Base-by-base conservation (phyloP, 1,140 invertebrate genomes). In the Zaprionus tsacasi region DNA sequence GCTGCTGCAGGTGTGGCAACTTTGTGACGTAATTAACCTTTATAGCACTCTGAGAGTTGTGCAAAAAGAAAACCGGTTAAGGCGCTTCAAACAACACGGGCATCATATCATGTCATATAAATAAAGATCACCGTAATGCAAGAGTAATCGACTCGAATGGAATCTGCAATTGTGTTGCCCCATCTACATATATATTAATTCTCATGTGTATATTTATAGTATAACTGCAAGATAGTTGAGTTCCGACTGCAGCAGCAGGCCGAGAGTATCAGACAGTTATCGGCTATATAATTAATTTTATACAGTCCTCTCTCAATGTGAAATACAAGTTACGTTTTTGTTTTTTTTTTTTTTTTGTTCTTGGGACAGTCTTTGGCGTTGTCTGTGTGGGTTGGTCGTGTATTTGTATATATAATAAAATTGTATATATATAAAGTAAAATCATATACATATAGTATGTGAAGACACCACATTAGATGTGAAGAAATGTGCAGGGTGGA, bases 61-160 rank as follows among this genome's bases (percentile, higher is more conserved):
- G 71, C 71, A 63, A 30, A 30, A 30, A 30, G 3, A 70, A 70
- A 75, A 75, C 72, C 59, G 72, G 72, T 75, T 75, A 56, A 52
- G 50, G 33, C 67, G 52, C 58, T 69, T 56, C 50, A 56, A 55
- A 74, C 6, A 13, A 11, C 66, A 50, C 50, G 33, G 13, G 6
- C 72, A 57, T 63, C 72, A 64, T 75, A 45, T 66, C 36, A 45
- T 45, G 40, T 6, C 70, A 75, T 75, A 75, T 43, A 63, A 57
- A 75, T 75, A 75, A 70, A 75, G 35, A 64, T 38, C 55, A 58
- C 27, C 30, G 40, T 27, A 68, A 48, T 75, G 66, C 67, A 63
- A 45, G 6, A 45, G 40, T n/a, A 45, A 10, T 45, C 40, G 40
- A 45, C 40, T 15, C 40, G n/a, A 45, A 45, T 50, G 45, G 45